Percentiles rank a stretch among this genome's conserved stretches.
Evolutionary conservation across 1,140 invertebrate genomes (phyloP).

Genomic region (Trichogramma pretiosum): DNA sequence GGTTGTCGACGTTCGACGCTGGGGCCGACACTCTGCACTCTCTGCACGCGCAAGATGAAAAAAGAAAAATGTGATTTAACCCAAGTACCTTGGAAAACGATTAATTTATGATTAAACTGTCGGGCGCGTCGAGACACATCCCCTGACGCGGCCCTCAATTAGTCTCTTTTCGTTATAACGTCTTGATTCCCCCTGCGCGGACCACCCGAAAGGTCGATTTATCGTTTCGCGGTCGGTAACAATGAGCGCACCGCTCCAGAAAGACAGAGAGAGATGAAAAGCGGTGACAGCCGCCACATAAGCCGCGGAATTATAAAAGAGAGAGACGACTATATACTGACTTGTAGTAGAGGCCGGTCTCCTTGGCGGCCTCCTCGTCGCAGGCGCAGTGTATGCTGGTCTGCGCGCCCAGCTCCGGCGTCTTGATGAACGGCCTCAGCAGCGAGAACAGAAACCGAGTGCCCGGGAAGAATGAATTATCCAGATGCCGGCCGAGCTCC

Average conservation of each 20-base stretch:
- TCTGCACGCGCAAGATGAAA: conserved; percentile 30
- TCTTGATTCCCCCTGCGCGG: no score
- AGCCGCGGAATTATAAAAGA: not conserved
- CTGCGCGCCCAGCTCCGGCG: conserved; percentile 62
- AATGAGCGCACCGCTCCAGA: not conserved
- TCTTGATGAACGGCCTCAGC: conserved; percentile 49
- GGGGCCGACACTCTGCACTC: conserved; percentile 49
- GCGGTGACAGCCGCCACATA: not conserved
- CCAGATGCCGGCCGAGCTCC: conserved; percentile 62
- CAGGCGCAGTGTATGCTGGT: conserved; percentile 71
- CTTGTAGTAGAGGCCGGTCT: conserved; percentile 59
- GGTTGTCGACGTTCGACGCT: conserved; percentile 41
- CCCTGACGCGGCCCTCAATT: no score
- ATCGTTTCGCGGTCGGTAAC: no score
- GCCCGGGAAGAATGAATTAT: conserved; percentile 43
- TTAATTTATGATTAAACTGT: no score
- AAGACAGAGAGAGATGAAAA: conserved; percentile 2
- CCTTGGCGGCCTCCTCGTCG: conserved; percentile 55
- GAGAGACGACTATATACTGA: conserved; percentile 25
- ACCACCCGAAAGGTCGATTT: no score
- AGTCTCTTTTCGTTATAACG: no score
- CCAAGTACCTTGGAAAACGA: not conserved
- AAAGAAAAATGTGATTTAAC: not conserved
- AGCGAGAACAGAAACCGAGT: conserved; percentile 24
- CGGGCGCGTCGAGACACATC: no score